Conservation (phyloP, 2,113 vertebrate genomes). For the Hiodon tergisus region DNA sequence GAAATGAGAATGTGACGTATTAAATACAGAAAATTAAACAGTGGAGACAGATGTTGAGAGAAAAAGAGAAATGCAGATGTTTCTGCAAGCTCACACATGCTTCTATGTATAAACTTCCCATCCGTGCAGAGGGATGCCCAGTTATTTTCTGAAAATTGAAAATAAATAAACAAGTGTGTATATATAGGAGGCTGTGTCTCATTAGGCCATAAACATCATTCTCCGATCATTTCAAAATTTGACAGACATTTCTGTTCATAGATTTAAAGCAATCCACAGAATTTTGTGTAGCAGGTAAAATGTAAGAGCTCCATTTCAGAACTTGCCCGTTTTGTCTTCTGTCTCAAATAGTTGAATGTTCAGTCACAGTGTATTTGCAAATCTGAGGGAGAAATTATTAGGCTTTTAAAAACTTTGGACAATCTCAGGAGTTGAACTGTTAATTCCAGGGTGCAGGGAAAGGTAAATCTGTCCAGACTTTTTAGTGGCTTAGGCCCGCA, state of each 20-base stretch:
- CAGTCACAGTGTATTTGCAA: slow-evolving; percentile 30
- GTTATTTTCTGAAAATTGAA: too few relatives aligned
- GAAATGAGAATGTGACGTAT: too few relatives aligned
- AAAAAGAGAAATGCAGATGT: too few relatives aligned
- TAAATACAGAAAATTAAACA: too few relatives aligned
- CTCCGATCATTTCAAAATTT: not conserved
- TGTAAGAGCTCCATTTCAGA: not conserved
- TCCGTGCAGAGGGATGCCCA: too few relatives aligned
- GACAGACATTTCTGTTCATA: not conserved
- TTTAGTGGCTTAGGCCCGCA: slow-evolving; percentile 5
- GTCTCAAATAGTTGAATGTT: slow-evolving; percentile 11
- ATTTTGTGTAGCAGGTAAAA: not conserved
- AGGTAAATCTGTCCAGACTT: slow-evolving; percentile 12
- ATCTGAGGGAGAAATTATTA: slow-evolving; percentile 27
- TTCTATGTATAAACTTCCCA: too few relatives aligned
- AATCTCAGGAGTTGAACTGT: not conserved
- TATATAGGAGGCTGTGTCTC: too few relatives aligned
- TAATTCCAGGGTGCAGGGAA: not conserved
- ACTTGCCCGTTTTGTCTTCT: not conserved
- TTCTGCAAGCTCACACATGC: too few relatives aligned
- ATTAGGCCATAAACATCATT: too few relatives aligned
- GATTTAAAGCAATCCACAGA: too few relatives aligned
- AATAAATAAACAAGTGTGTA: too few relatives aligned
- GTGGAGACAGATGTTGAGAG: too few relatives aligned
- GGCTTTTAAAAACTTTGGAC: slow-evolving; percentile 1